Evolutionary conservation across 2,113 vertebrate genomes (phyloP).

Genomic region (Mus spicilegus): DNA sequence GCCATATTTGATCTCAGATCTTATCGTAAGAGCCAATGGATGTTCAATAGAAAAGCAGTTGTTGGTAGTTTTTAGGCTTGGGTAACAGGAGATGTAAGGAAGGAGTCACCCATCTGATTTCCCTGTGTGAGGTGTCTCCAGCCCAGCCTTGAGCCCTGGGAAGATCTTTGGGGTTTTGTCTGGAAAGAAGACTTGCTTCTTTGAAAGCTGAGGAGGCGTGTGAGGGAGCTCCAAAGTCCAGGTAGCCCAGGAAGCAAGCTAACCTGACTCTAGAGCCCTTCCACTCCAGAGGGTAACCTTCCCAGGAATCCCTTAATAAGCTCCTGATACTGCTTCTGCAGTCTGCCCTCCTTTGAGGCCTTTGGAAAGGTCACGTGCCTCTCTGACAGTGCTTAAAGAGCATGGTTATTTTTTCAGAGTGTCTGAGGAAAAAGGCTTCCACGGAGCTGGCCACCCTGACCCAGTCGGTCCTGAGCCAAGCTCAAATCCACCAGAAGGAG

Average conservation of each 20-base stretch:
- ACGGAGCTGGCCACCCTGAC: constrained; percentile 65
- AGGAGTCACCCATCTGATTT: background rate
- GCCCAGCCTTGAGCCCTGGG: background rate
- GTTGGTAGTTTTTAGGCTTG: background rate
- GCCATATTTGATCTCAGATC: background rate
- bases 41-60: background rate
- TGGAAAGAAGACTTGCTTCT: background rate
- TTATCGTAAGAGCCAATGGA: background rate
- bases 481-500: constrained; percentile 60
- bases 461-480: constrained; percentile 69
- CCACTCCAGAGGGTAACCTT: background rate
- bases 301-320: constrained; percentile 36
- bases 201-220: background rate
- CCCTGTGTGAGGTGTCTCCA: background rate
- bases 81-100: background rate
- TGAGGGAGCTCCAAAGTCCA: background rate
- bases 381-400: background rate
- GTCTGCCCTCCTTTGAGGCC: background rate
- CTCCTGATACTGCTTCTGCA: constrained; percentile 12
- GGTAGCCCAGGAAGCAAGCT: background rate
- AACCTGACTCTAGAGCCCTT: background rate
- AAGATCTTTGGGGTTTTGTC: background rate
- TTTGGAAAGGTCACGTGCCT: constrained; percentile 27
- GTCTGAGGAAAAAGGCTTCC: constrained; percentile 69
- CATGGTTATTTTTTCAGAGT: constrained; percentile 52